Percentiles rank a stretch among this genome's conserved stretches.
Conservation (phyloP, 1,140 invertebrate species). For the Campoletis sonorensis region DNA sequence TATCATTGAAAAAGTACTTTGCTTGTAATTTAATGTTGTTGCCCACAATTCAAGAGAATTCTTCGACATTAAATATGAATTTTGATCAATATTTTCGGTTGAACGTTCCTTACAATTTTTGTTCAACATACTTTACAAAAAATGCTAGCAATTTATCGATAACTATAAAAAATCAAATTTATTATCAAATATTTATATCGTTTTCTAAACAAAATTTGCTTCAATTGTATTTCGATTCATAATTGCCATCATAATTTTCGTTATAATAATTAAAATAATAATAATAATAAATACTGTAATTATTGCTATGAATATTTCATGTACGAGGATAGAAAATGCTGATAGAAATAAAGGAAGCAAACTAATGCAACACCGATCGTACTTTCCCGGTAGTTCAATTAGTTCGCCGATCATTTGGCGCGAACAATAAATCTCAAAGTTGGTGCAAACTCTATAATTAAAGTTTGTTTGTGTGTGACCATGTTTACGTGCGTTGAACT, state of each 20-base stretch:
- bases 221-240: background rate
- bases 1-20: background rate
- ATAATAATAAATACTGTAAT: too few species aligned
- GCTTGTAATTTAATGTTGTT: background rate
- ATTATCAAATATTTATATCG: too few species aligned
- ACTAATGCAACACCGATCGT: background rate
- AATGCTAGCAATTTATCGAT: too few species aligned
- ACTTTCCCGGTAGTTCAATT: background rate
- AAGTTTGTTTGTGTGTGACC: constrained; percentile 3
- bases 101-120: too few species aligned
- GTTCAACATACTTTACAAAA: too few species aligned
- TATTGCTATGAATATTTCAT: too few species aligned
- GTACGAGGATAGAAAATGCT: background rate
- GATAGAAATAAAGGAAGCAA: background rate
- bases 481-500: background rate
- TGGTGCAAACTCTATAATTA: constrained; percentile 22
- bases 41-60: background rate
- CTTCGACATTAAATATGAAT: background rate
- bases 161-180: too few species aligned
- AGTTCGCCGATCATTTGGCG: constrained; percentile 16
- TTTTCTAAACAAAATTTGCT: too few species aligned
- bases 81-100: background rate
- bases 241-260: background rate
- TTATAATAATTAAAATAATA: background rate
- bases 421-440: constrained; percentile 19